phyloP scores from a whole-genome alignment of 2,797 vertebrate genomes.

The Ambastaia sidthimunki region DNA sequence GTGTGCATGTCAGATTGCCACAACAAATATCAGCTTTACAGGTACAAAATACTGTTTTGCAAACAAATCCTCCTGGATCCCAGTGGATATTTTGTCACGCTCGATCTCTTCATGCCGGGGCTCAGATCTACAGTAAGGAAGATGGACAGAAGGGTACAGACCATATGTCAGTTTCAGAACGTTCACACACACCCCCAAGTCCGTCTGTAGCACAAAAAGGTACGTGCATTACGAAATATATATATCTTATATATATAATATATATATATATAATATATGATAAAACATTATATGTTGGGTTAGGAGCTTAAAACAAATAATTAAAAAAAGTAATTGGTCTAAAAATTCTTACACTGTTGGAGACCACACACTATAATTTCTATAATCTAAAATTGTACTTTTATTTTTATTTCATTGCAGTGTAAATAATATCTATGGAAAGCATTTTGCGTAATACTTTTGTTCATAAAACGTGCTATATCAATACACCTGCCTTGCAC shows the following conservation, averaged over 20 bases:
- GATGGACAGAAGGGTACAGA: constrained; percentile 61
- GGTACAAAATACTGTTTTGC: constrained; percentile 1
- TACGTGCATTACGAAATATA: constrained; percentile 59
- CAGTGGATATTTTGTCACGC: constrained; percentile 1
- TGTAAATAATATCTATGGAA: no score
- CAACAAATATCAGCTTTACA: background rate
- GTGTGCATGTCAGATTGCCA: constrained; percentile 30
- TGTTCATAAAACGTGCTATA: no score
- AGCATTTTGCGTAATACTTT: no score
- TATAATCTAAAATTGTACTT: no score
- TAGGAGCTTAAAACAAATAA: no score
- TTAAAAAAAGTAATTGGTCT: no score
- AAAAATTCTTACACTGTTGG: no score
- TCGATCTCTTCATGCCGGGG: constrained; percentile 59
- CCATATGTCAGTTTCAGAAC: constrained; percentile 71
- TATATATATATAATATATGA: background rate
- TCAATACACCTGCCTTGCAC: no score
- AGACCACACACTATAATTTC: no score
- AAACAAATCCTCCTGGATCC: background rate
- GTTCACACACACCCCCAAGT: constrained; percentile 59
- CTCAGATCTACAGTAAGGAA: constrained; percentile 55
- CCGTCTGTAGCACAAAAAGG: constrained; percentile 84
- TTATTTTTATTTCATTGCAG: no score
- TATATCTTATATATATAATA: no score
- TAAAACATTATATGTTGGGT: background rate